These are phyloP conservation scores for Tylochromis polylepis DNA, from an alignment of 2,113 vertebrate genomes.

Conservation along the genomic window DNA sequence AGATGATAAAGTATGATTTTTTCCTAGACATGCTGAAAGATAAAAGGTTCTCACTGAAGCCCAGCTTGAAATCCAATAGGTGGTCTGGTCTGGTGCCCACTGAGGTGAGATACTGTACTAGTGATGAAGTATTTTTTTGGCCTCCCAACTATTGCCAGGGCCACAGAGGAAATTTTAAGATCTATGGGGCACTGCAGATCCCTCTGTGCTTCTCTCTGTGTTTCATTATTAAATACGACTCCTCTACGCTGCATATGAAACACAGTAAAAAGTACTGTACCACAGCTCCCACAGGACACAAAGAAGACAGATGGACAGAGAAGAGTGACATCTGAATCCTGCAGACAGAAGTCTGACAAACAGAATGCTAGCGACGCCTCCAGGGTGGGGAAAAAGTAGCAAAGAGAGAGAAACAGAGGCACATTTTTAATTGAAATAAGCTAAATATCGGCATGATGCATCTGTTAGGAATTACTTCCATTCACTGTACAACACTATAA, in stretches of 20 bases:
- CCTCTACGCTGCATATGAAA: constrained; percentile 36
- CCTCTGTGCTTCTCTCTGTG: constrained; percentile 23
- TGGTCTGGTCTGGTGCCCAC: constrained; percentile 5
- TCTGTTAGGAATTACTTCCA: background rate
- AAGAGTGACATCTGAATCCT: constrained; percentile 23
- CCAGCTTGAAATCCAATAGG: constrained; percentile 11
- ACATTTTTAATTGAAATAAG: constrained; percentile 18
- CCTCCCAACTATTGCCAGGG: background rate
- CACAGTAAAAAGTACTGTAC: background rate
- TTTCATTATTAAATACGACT: constrained; percentile 61
- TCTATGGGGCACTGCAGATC: constrained; percentile 12
- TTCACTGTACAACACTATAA: background rate
- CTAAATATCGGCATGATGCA: background rate
- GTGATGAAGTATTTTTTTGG: constrained; percentile 14
- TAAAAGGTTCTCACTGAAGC: background rate
- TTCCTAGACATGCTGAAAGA: background rate
- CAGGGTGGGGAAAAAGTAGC: background rate
- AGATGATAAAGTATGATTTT: background rate
- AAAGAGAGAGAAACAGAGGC: background rate
- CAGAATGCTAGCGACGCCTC: constrained; percentile 34
- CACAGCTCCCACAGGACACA: background rate
- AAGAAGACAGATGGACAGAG: background rate
- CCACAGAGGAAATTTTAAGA: constrained; percentile 47
- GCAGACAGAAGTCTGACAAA: constrained; percentile 30
- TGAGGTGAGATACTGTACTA: constrained; percentile 8